Evolutionary conservation across 1,140 invertebrate genomes (phyloP).

Genomic region (Colletes latitarsis): DNA sequence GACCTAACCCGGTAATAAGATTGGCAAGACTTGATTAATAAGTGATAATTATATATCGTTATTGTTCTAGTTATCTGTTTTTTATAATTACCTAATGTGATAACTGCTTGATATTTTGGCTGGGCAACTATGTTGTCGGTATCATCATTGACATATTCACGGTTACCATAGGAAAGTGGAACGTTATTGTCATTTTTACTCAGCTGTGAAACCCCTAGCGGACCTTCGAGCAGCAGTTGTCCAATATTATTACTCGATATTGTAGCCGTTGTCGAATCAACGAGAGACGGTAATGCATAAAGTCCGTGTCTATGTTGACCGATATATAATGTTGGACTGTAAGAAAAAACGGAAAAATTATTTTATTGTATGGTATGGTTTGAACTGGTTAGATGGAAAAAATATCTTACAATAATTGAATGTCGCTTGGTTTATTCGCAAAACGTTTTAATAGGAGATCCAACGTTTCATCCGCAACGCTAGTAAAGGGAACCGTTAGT

Average conservation of each 20-base stretch:
- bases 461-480: constrained; percentile 92
- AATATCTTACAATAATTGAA: constrained; percentile 85
- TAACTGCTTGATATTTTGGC: constrained; percentile 65
- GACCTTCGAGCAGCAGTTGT: constrained; percentile 87
- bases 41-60: neutral
- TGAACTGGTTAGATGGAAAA: neutral
- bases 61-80: neutral
- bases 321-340: constrained; percentile 95
- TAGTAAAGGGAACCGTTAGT: constrained; percentile 93
- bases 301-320: constrained; percentile 93
- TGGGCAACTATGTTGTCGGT: constrained; percentile 54
- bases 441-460: constrained; percentile 87
- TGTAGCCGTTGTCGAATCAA: constrained; percentile 91
- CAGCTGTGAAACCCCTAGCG: constrained; percentile 77
- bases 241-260: constrained; percentile 85
- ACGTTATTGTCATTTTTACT: constrained; percentile 67
- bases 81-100: constrained; percentile 71
- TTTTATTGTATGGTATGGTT: neutral
- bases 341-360: constrained; percentile 67
- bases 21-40: neutral
- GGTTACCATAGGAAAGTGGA: constrained; percentile 62
- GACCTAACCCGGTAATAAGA: constrained; percentile 81
- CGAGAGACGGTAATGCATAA: constrained; percentile 95
- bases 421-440: constrained; percentile 84
- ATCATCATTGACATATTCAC: constrained; percentile 42